Conservation (phyloP, 2,888 invertebrate species). For the Euclidia mi region DNA sequence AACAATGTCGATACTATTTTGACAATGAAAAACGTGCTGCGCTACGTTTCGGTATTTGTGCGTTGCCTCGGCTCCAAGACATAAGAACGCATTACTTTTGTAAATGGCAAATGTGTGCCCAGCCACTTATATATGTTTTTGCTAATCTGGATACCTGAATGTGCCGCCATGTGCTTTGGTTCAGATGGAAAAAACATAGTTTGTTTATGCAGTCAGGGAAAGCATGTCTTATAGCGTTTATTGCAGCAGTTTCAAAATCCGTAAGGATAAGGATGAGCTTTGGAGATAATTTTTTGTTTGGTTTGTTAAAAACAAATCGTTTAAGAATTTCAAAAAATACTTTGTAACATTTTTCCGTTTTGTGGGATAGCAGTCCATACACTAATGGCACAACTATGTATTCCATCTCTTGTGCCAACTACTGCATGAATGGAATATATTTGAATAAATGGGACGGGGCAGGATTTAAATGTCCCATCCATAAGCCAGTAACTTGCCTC, state of each 20-base stretch:
- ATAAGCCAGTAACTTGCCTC: slow-evolving; percentile 13
- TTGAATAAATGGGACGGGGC: too few species aligned
- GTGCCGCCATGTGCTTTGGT: slow-evolving; percentile 21
- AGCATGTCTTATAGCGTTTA: slow-evolving; percentile 4
- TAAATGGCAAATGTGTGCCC: too few species aligned
- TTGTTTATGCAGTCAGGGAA: slow-evolving; percentile 9
- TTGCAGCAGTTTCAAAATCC: too few species aligned
- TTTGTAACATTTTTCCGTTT: slow-evolving; percentile 13
- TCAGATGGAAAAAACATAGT: too few species aligned
- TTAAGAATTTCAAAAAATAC: slow-evolving; percentile 15
- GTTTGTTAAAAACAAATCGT: not conserved
- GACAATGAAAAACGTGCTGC: too few species aligned
- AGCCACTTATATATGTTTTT: too few species aligned
- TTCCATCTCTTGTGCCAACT: slow-evolving; percentile 11
- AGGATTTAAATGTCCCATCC: slow-evolving; percentile 13
- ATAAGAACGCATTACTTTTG: too few species aligned
- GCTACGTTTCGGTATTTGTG: too few species aligned
- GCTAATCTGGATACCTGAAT: slow-evolving; percentile 18
- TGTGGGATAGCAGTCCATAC: slow-evolving; percentile 16
- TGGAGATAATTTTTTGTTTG: slow-evolving; percentile 1
- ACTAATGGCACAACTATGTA: slow-evolving; percentile 10
- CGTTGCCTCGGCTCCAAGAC: too few species aligned
- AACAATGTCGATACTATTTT: too few species aligned
- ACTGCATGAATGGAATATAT: too few species aligned
- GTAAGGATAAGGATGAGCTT: slow-evolving; percentile 4